Base-by-base conservation (phyloP, 2,797 vertebrate genomes). In the Anguilla marmorata region DNA sequence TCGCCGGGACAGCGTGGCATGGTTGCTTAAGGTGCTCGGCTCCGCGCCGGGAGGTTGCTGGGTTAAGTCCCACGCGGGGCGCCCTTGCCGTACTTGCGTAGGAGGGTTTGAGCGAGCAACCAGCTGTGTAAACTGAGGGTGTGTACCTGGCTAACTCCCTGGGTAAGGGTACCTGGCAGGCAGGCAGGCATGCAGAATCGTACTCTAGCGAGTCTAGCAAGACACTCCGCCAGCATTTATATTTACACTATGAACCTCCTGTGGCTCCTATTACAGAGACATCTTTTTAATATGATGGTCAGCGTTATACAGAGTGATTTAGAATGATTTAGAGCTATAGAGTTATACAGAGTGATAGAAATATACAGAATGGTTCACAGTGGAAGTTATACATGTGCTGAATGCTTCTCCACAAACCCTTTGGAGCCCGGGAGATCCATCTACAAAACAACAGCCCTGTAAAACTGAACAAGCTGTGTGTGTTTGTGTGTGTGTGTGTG, bases 391-490 rank as follows among this genome's bases (percentile, higher is more conserved):
- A n/a, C 63, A 27, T 16, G 14, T 19, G 14, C 33, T 41, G 12
- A 41, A 19, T 33, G 5, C 33, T 79, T 16, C 74, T 45, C 74
- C 74, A 19, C 37, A 45, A 33, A 45, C 16, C 74, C 74, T 19
- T 45, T 6, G 74, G 74, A 79, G 30, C 74, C 74, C 11, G 37
- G 6, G 74, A 79, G 33, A 16, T 45, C 74, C 14, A 45, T 41
- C 2, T 45, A 21, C 33, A 79, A 79, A 16, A 79, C 37, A 45
- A 45, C 7, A 45, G 74, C 74, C 37, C 16, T 21, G 12, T 21
- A 45, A 79, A 79, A 79, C 41, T 12, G 12, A 21, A 45, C 5
- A 45, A 90, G 94, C 60, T 96, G 88, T 93, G 87, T 79, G 12
- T 27, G 56, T 33, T 9, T 79, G 74, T 45, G 37, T 82, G 79